A percentile compares a stretch with the other conserved stretches of the same genome.
phyloP scores from a whole-genome alignment of 1,140 invertebrate species.

The Drosophila fuyamai region DNA sequence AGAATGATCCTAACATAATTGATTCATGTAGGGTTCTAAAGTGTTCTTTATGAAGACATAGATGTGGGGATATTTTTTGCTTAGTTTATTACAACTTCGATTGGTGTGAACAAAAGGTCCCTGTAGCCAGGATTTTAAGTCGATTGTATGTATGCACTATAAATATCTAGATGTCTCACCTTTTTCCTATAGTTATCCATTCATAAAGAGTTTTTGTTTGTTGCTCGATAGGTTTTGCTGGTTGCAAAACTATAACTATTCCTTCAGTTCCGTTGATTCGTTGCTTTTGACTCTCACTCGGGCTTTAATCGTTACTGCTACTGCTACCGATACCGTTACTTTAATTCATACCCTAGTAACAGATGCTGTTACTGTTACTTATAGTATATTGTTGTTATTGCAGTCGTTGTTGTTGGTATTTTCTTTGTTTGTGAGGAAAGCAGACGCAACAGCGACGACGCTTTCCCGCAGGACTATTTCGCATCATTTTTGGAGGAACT shows the following conservation, averaged over 20 bases:
- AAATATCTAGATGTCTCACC: conserved; percentile 45
- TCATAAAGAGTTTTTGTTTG: conserved; percentile 55
- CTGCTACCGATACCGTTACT: conserved; percentile 9
- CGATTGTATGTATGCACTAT: too few relatives aligned
- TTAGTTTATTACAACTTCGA: background rate
- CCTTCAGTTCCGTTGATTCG: conserved; percentile 8
- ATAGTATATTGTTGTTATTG: conserved; percentile 20
- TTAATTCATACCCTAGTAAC: conserved; percentile 4
- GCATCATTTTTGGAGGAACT: conserved; percentile 50
- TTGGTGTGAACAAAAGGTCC: background rate
- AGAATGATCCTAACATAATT: too few relatives aligned
- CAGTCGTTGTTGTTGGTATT: conserved; percentile 55
- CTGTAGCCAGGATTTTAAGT: too few relatives aligned
- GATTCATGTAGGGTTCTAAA: too few relatives aligned
- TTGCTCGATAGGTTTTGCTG: conserved; percentile 24
- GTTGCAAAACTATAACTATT: conserved; percentile 3
- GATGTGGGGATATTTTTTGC: background rate
- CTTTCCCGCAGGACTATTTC: conserved; percentile 46
- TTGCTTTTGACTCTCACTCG: conserved; percentile 27
- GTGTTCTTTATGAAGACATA: background rate
- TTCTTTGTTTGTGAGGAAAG: conserved; percentile 75
- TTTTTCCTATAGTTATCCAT: conserved; percentile 84
- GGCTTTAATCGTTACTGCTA: conserved; percentile 9
- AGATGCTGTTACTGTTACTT: conserved; percentile 17
- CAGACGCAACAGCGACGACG: conserved; percentile 70